Percentiles rank a stretch among this genome's conserved stretches.
Evolutionary conservation across 2,888 invertebrate genomes (phyloP).

Genomic region (Melipona beecheii): DNA sequence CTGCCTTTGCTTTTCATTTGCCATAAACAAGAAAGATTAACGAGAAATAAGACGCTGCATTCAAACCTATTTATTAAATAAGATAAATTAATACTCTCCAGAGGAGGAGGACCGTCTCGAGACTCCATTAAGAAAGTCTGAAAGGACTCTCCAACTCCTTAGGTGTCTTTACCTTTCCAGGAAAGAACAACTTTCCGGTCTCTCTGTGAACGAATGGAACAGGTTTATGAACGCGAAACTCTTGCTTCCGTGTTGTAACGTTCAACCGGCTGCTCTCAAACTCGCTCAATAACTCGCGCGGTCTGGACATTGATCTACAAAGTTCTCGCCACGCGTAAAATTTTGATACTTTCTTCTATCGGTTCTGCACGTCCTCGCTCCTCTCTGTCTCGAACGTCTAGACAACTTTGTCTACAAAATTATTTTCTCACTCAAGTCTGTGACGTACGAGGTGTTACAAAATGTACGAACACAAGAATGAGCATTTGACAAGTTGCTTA

Average conservation of each 20-base stretch:
- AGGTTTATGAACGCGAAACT: slow-evolving; percentile 6
- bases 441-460: no score
- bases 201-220: slow-evolving; percentile 12
- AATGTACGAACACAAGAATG: no score
- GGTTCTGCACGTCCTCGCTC: no score
- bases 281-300: not conserved
- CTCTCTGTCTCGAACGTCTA: no score
- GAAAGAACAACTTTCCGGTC: slow-evolving; percentile 15
- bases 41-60: not conserved
- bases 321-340: not conserved
- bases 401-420: no score
- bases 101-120: slow-evolving; percentile 3
- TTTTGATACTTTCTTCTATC: no score
- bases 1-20: not conserved
- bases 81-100: slow-evolving; percentile 31
- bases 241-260: not conserved
- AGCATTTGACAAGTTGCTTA: no score
- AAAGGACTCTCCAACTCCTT: not conserved
- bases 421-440: no score
- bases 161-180: not conserved
- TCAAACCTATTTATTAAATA: slow-evolving; percentile 8
- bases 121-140: slow-evolving; percentile 16
- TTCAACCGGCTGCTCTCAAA: not conserved
- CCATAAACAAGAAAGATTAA: not conserved
- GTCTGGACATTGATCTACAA: no score